These are phyloP conservation scores for Myxocyprinus asiaticus DNA, from an alignment of 2,113 vertebrate species.

Conservation along the genomic window DNA sequence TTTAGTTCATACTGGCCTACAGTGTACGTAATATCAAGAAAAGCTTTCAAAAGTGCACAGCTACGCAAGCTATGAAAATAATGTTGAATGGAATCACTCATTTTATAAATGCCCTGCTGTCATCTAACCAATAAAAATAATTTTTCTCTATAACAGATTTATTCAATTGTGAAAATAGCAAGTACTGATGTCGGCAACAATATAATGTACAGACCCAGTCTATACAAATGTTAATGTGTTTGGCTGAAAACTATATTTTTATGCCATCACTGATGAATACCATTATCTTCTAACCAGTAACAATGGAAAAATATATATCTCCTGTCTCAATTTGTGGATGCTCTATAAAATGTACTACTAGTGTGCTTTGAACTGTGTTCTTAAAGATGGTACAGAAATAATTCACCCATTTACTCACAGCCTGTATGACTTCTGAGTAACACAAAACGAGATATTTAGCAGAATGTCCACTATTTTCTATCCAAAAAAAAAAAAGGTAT, in stretches of 20 bases:
- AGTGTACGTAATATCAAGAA: background rate
- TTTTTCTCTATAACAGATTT: background rate
- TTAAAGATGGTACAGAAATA: too few species aligned
- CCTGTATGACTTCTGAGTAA: too few species aligned
- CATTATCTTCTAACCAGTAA: background rate
- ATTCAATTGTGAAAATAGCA: slow-evolving; percentile 46
- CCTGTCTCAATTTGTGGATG: too few species aligned
- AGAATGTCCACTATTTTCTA: too few species aligned
- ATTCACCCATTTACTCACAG: too few species aligned
- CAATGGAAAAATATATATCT: background rate
- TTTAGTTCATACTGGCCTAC: background rate
- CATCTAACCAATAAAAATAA: too few species aligned
- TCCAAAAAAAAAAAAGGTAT: too few species aligned
- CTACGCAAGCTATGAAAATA: background rate
- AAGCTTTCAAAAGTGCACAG: background rate
- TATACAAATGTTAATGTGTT: slow-evolving; percentile 21
- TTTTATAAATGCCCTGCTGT: background rate
- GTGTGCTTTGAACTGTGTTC: too few species aligned
- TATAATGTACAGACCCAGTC: slow-evolving; percentile 42
- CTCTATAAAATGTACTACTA: too few species aligned
- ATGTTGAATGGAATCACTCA: background rate
- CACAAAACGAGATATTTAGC: too few species aligned
- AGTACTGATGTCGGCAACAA: slow-evolving; percentile 31
- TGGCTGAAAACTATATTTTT: background rate
- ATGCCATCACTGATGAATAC: slow-evolving; percentile 6